Percentiles rank a stretch among this genome's conserved stretches.
These are phyloP conservation scores for Himalopsyche kuldschensis DNA, from an alignment of 2,888 invertebrate species.

Conservation along the genomic window DNA sequence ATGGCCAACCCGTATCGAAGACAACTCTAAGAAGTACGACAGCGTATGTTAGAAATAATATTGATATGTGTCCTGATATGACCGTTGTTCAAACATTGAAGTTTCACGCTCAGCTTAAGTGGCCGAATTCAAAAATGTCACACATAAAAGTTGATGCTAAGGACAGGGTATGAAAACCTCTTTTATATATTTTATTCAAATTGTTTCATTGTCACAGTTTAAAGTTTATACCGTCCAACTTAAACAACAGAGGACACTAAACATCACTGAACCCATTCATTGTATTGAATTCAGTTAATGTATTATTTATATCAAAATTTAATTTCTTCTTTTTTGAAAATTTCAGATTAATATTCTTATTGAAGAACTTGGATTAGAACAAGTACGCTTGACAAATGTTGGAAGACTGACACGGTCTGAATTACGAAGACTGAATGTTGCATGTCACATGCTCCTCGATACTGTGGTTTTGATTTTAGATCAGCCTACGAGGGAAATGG, in stretches of 20 bases:
- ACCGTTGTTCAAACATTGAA: conserved; percentile 87
- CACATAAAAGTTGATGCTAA: conserved; percentile 72
- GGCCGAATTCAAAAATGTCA: conserved; percentile 63
- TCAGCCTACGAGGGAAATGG: conserved; percentile 86
- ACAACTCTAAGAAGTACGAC: conserved; percentile 71
- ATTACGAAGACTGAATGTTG: conserved; percentile 82
- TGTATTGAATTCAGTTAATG: not conserved
- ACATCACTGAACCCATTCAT: too few relatives aligned
- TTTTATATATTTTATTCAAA: too few relatives aligned
- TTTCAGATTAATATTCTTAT: conserved; percentile 82
- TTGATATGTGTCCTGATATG: conserved; percentile 80
- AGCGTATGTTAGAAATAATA: conserved; percentile 75
- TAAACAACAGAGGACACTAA: too few relatives aligned
- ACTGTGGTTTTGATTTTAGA: conserved; percentile 86
- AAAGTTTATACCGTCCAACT: too few relatives aligned
- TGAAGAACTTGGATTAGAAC: conserved; percentile 88
- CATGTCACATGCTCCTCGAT: conserved; percentile 84
- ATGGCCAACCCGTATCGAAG: conserved; percentile 80
- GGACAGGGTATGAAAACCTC: conserved; percentile 62
- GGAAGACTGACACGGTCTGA: conserved; percentile 86
- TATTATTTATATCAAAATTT: not conserved
- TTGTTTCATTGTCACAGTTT: too few relatives aligned
- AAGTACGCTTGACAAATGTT: conserved; percentile 85
- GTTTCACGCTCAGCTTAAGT: conserved; percentile 77
- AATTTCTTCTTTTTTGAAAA: not conserved